Base-by-base conservation (phyloP, 2,113 vertebrate genomes). In the Anser brachyrhynchus region DNA sequence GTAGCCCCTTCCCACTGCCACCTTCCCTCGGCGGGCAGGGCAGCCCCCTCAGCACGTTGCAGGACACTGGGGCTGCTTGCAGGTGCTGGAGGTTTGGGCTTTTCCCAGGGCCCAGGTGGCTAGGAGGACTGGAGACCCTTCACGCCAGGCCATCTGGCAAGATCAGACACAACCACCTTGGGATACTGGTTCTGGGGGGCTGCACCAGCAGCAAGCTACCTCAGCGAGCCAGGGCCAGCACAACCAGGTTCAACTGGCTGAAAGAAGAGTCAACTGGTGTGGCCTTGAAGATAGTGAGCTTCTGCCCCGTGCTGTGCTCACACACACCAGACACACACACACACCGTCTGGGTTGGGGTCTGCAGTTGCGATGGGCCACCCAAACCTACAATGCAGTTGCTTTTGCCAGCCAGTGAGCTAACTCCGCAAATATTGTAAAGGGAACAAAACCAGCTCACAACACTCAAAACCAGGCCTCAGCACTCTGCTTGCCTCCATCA, bases 11-110 rank as follows among this genome's bases (percentile, higher is more conserved):
- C 69, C 61, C 61, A 39, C 26, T 19, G 46, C 6, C 59, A 31
- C 5, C 8, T 54, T 39, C 76, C 21, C 62, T 51, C 11, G 1
- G 11, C 2, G 13, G 25, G 16, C 35, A 57, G 57, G 18, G 61
- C 29, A 66, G 54, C 9, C 9, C 43, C 39, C 21, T 81, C 31
- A 2, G 0, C 2, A 16, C 6, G 0, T 7, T 58, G 6, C 23
- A 55, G 78, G 29, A 46, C n/a, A 25, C 13, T 20, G 31, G 0
- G 0, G 15, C 35, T 41, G 62, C 31, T 37, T 35, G n/a, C 49
- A 44, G 55, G 33, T 19, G 52, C 39, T 31, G 17, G 65, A 81
- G 10, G 7, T 21, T 79, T 55, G 51, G 55, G 10, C 0, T 3
- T 23, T 66, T 71, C 31, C 51, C 70, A 29, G 25, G 25, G 8